Evolutionary conservation across 1,140 invertebrate species (phyloP), one percentile per base, ranked within the genome.

Genomic region (Saxidomus purpurata): DNA sequence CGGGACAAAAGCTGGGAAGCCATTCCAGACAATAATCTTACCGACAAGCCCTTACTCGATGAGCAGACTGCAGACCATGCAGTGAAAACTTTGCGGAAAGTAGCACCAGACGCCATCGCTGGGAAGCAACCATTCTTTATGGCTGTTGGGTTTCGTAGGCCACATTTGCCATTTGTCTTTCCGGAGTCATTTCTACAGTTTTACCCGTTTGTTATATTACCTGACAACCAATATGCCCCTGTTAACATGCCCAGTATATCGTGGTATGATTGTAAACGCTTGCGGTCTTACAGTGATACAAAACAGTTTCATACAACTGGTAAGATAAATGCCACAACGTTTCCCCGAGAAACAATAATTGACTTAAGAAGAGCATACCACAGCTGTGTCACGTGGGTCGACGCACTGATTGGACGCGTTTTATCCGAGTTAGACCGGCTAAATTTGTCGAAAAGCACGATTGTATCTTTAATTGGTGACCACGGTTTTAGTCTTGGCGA

Each of bases 401-500:
- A 98, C 94, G 96, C 97, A 93, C 95, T 98, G 28, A 96, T 98
- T 91, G 98, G 98, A 36, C 94, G 96, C 89, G 93, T 98, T 67
- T 89, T 98, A n/a, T 92, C 95, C 8, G 93, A 97, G 77, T 91
- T 98, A 28, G 95, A 97, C n/a, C 61, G 69, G 22, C 93, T 93
- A 13, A 93, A 94, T 22, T 81, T 96, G 91, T 92, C 96, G 67
- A 95, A 96, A 22, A 97, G 97, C 91, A 98, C 98, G n/a, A 96
- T 98, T n/a, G 95, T 98, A 36, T 95, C 98, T 74, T 95, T 98
- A 34, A 97, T 97, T 40, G 97, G 98, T 71, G 98, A 98, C 95
- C 98, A 98, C 96, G 98, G 98, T 97, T 98, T 98, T 98, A 98
- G 98, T 25, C 94, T 98, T 77, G 98, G 98, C 40, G 98, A 98